These are phyloP conservation scores for Carabus problematicus DNA, from an alignment of 2,888 invertebrate species.

Conservation along the genomic window DNA sequence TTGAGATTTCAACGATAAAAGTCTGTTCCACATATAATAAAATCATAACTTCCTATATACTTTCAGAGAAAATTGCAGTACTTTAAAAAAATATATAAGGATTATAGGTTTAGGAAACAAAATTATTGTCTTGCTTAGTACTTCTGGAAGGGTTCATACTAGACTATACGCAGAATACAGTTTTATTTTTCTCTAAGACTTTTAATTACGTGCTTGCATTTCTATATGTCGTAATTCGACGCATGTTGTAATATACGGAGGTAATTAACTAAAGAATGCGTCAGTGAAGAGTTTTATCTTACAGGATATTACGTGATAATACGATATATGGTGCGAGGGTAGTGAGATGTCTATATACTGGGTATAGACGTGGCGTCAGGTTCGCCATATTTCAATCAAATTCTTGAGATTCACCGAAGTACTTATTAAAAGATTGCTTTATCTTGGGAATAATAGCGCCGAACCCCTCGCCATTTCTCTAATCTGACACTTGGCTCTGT, in stretches of 20 bases:
- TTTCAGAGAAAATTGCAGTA: too few relatives aligned
- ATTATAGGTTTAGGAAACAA: too few relatives aligned
- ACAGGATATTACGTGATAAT: slow-evolving; percentile 30
- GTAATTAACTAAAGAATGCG: slow-evolving; percentile 31
- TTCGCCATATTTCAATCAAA: slow-evolving; percentile 50
- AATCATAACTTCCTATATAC: too few relatives aligned
- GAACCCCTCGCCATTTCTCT: slow-evolving; percentile 48
- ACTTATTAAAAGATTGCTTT: slow-evolving; percentile 58
- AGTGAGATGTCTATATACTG: background rate
- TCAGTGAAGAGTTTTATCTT: slow-evolving; percentile 2
- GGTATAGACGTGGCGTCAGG: slow-evolving; percentile 26
- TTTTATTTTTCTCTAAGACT: too few relatives aligned
- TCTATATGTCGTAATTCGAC: too few relatives aligned
- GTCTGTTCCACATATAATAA: too few relatives aligned
- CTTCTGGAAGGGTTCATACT: too few relatives aligned
- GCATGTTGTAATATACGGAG: background rate
- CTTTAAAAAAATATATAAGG: too few relatives aligned
- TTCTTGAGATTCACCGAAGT: slow-evolving; percentile 51
- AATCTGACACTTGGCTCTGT: slow-evolving; percentile 35
- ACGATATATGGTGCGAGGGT: slow-evolving; percentile 20
- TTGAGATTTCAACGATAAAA: too few relatives aligned
- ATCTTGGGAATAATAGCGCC: slow-evolving; percentile 54
- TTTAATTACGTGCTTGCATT: too few relatives aligned
- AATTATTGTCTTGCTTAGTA: too few relatives aligned
- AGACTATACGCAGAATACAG: too few relatives aligned